A percentile compares a stretch with the other conserved stretches of the same genome.
These are phyloP conservation scores for Drosophila kanekoi DNA, from an alignment of 2,888 invertebrate genomes.

Conservation along the genomic window DNA sequence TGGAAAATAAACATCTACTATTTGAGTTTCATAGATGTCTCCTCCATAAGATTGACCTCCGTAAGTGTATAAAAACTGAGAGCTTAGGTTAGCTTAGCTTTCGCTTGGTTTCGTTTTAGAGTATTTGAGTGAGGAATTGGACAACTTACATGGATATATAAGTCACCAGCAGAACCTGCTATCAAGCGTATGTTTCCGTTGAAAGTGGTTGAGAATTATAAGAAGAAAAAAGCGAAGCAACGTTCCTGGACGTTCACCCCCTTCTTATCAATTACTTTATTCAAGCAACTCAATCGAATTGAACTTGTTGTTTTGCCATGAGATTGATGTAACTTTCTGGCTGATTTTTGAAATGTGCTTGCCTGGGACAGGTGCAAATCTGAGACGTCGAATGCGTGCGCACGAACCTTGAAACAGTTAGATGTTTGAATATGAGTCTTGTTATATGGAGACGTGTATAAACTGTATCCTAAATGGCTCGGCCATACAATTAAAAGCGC, in stretches of 20 bases:
- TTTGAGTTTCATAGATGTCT: too few species aligned
- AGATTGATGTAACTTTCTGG: background rate
- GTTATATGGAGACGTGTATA: slow-evolving; percentile 37
- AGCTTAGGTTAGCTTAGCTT: too few species aligned
- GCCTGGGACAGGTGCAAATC: background rate
- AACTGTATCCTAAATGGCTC: slow-evolving; percentile 68
- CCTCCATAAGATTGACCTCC: too few species aligned
- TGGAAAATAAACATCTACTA: too few species aligned
- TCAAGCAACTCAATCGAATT: background rate
- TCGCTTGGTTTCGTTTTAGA: too few species aligned
- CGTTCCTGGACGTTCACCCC: too few species aligned
- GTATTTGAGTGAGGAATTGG: too few species aligned
- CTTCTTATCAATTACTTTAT: background rate
- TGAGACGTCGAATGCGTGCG: slow-evolving; percentile 34
- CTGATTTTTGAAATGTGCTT: slow-evolving; percentile 3
- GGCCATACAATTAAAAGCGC: slow-evolving; percentile 61
- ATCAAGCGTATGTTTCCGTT: background rate
- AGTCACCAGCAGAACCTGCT: background rate
- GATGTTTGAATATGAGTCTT: slow-evolving; percentile 22
- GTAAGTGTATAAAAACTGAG: too few species aligned
- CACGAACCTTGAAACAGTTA: slow-evolving; percentile 53
- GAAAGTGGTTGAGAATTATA: background rate
- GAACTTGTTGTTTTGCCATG: slow-evolving; percentile 5
- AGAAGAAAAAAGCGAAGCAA: too few species aligned
- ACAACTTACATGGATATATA: background rate